Base-by-base conservation (phyloP, 2,113 vertebrate genomes). In the Gorilla gorilla region DNA sequence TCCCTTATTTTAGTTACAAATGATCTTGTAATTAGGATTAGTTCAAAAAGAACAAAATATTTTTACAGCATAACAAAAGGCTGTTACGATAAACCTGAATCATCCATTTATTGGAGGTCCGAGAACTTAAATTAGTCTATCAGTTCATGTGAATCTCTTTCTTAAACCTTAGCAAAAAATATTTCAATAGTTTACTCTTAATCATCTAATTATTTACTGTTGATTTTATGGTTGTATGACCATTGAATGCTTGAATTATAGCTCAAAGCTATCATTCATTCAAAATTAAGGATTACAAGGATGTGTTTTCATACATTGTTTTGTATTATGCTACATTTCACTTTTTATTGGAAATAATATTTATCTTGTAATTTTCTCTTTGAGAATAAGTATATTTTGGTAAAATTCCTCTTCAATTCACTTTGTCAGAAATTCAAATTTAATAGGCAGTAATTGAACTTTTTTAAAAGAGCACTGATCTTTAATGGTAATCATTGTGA, bases 1-100 rank as follows among this genome's bases (percentile, higher is more conserved):
- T 86, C 30, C 55, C 10, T 76, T 20, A 72, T 93, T 95, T 96
- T 73, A 82, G 89, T 85, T 78, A 35, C 52, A 96, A 48, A 43
- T 96, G 17, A 86, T 89, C 79, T 97, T 94, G 18, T 66, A 83
- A 75, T 81, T n/a, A 83, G 59, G 78, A 78, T 61, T 83, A 88
- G 59, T 87, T 96, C 23, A 27, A 82, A 90, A 94, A 45, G 32
- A 94, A 90, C 9, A 96, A 93, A 52, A 57, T 40, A 16, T 83
- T 93, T 96, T 94, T 86, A 55, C 3, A 92, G 45, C 22, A 48
- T 64, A 32, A 68, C 12, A 43, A 66, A 75, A 86, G 11, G 13
- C 4, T 85, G 22, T 57, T 84, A 78, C 94, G n/a, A 48, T 96
- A 90, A 83, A 38, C 3, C 11, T 52, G 32, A 48, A 61, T 87